Evolutionary conservation across 1,140 invertebrate species (phyloP), one percentile per base, ranked within the genome.

Genomic region (Drosophila murphyi): DNA sequence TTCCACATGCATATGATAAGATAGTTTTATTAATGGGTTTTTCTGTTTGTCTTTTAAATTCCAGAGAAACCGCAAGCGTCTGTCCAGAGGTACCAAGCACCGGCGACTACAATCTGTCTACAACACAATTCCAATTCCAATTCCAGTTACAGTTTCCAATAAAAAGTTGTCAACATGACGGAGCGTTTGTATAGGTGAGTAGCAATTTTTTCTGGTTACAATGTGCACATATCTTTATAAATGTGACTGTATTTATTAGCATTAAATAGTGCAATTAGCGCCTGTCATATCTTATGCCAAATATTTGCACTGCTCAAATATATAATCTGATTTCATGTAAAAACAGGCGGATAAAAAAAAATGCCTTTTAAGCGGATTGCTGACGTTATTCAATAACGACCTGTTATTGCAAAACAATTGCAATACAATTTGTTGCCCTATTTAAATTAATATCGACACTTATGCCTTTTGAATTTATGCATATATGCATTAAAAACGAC

Each of bases 141-240:
- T 48, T 43, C 34, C 41, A 48, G 34, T 60, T 48, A 32, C 32
- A 47, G 57, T 60, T 60, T 7, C 28, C n/a, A 41, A 4, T 39
- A 54, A 20, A 57, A 51, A 57, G 41, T 20, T 1, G 20, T 20
- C 1, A 31, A 70, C 32, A 80, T 80, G 78, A 64, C 76, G 32
- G 78, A 80, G n/a, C 75, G 67, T 41, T 63, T 74, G 31, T 78
- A 78, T 67, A 75, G 76, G 78, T 75, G 48, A 67, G 65, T 69
- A 34, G 3, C 5, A 10, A 7, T 4, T 35, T 6, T 56, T 29
- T 28, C 31, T 45, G 6, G 12, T 7, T 39, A 29, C 34, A 55
- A 20, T n/a, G 31, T 50, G 4, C 29, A 7, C 7, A 6, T n/a
- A 5, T 10, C 10, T 51, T 37, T 54, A 10, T 20, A 35, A 55